Conservation (phyloP, 2,113 vertebrate species). For the Gallinago paraguaiae region DNA sequence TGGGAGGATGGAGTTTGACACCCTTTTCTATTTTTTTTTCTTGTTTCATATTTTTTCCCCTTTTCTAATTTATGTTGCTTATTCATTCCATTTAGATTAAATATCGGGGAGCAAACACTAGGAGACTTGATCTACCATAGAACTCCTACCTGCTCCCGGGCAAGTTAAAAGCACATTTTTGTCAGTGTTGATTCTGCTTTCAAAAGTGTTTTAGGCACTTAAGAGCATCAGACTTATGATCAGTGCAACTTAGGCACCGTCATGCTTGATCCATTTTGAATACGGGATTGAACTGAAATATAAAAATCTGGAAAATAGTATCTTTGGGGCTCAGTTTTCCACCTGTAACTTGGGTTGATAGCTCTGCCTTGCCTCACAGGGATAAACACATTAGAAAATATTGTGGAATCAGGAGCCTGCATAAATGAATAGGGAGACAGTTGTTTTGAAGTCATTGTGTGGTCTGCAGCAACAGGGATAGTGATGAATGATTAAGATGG, state of each 20-base stretch:
- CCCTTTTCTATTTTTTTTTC: neutral
- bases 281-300: neutral
- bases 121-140: neutral
- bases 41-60: neutral
- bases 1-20: neutral
- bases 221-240: neutral
- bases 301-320: neutral
- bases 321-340: neutral
- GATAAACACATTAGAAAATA: neutral
- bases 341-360: neutral
- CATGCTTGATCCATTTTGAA: neutral
- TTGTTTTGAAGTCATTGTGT: conserved; percentile 4
- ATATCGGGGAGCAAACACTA: neutral
- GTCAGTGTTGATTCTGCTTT: neutral
- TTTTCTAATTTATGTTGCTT: neutral
- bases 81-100: neutral
- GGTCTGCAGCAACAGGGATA: neutral
- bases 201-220: neutral
- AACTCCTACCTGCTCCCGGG: neutral
- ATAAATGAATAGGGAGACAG: neutral
- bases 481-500: neutral
- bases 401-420: neutral
- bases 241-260: neutral
- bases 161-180: neutral
- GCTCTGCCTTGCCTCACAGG: neutral